These are phyloP conservation scores for Epinephelus moara DNA, from an alignment of 2,113 vertebrate species.

Conservation along the genomic window DNA sequence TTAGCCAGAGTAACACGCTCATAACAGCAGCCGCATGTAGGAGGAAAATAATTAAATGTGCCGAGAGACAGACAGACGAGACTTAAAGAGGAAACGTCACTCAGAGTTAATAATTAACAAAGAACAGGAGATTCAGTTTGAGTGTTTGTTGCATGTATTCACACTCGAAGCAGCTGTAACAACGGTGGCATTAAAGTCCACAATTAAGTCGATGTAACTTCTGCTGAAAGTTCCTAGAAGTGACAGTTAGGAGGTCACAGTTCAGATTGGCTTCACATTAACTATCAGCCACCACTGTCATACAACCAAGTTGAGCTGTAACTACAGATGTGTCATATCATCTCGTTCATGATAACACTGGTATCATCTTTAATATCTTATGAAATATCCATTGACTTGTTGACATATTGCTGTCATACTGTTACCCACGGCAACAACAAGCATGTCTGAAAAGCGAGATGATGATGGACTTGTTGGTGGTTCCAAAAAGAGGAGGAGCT, in stretches of 20 bases:
- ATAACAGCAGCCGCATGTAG: slow-evolving; percentile 45
- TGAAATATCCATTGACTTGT: no score
- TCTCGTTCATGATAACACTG: no score
- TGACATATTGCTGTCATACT: no score
- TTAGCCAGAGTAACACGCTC: slow-evolving; percentile 60
- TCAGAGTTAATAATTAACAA: slow-evolving; percentile 15
- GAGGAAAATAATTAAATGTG: slow-evolving; percentile 54
- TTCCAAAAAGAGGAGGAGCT: no score
- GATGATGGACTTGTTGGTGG: no score
- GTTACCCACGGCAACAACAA: no score
- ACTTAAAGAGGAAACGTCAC: slow-evolving; percentile 8
- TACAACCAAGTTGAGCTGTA: neutral
- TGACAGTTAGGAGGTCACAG: no score
- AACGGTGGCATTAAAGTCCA: neutral
- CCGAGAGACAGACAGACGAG: neutral
- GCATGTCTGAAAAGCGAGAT: no score
- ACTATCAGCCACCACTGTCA: neutral
- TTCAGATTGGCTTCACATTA: no score
- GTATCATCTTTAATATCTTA: no score
- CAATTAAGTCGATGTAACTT: neutral
- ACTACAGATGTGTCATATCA: no score
- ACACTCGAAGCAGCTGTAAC: neutral
- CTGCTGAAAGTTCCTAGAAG: neutral
- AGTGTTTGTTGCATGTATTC: neutral
- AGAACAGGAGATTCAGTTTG: neutral